These are phyloP conservation scores for Bufo gargarizans DNA, from an alignment of 2,113 vertebrate genomes.

Conservation along the genomic window DNA sequence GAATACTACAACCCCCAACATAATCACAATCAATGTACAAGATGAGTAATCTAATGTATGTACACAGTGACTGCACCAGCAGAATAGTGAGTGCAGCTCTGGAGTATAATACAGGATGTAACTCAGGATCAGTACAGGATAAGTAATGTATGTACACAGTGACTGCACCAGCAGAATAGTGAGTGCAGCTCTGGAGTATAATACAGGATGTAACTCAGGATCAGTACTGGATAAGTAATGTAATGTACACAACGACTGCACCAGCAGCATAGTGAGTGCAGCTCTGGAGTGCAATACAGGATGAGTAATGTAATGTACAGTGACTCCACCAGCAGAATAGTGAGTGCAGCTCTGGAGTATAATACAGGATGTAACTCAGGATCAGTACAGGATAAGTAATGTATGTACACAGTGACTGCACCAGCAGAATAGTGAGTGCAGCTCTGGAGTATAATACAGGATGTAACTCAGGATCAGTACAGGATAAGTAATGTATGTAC, in stretches of 20 bases:
- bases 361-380: neutral
- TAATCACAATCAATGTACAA: neutral
- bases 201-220: no score
- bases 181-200: no score
- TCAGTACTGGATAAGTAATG: no score
- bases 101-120: neutral
- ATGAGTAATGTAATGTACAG: neutral
- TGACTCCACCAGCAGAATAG: neutral
- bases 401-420: conserved; percentile 5
- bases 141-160: no score
- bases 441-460: neutral
- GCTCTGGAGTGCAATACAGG: no score
- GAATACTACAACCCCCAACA: neutral
- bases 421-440: neutral
- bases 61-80: neutral
- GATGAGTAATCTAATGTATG: neutral
- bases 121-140: no score
- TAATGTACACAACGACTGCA: neutral
- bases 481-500: neutral
- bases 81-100: neutral
- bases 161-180: no score
- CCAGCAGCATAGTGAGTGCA: neutral
- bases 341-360: neutral
- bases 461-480: no score
- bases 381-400: neutral